phyloP scores from a whole-genome alignment of 2,797 vertebrate genomes.

The Pipistrellus nathusii region DNA sequence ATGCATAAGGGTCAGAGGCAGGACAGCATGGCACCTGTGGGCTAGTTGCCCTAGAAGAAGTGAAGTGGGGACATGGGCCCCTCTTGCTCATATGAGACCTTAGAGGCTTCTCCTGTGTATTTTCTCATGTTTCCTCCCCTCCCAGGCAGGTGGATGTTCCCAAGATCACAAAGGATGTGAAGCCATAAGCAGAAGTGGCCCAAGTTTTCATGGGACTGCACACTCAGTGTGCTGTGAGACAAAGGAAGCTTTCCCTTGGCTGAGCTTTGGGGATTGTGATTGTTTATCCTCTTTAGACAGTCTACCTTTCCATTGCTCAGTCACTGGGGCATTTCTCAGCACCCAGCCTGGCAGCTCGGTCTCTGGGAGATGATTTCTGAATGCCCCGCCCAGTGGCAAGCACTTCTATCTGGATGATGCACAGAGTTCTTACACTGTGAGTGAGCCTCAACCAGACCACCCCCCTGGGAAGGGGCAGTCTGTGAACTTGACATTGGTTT shows the following conservation, averaged over 20 bases:
- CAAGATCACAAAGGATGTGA: background rate
- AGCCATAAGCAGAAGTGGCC: background rate
- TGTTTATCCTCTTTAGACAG: background rate
- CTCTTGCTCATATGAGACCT: fast-evolving
- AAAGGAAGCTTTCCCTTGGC: background rate
- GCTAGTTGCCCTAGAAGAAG: background rate
- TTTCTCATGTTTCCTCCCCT: background rate
- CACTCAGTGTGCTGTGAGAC: background rate
- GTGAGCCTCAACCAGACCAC: background rate
- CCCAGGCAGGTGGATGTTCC: background rate
- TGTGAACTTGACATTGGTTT: background rate
- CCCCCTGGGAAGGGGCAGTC: fast-evolving
- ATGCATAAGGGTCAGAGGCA: background rate
- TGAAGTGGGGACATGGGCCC: too few relatives aligned
- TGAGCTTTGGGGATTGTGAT: background rate
- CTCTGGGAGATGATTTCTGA: background rate
- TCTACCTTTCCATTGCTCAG: background rate
- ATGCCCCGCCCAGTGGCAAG: background rate
- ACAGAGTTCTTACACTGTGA: background rate
- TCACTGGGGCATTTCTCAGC: background rate
- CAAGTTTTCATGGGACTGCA: fast-evolving
- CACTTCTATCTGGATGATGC: background rate
- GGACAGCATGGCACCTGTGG: fast-evolving
- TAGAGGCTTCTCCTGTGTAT: background rate
- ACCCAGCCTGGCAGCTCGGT: background rate